These are phyloP conservation scores for Platanista minor DNA, from an alignment of 2,113 vertebrate genomes.

Conservation along the genomic window DNA sequence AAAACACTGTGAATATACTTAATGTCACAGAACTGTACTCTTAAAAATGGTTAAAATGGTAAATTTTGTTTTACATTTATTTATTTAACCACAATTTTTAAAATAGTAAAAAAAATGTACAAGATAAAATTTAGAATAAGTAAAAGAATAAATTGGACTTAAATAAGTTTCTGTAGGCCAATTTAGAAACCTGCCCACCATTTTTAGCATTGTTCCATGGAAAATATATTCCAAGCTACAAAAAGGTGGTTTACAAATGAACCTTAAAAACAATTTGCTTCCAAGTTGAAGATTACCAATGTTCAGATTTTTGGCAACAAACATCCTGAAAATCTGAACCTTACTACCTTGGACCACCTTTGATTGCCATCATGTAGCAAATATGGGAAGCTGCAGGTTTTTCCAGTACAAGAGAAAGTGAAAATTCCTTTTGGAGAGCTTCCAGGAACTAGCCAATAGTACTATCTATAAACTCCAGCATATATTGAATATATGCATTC, in stretches of 20 bases:
- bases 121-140: slow-evolving; percentile 16
- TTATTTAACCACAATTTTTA: background rate
- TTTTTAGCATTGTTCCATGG: background rate
- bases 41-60: background rate
- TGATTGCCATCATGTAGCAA: slow-evolving; percentile 46
- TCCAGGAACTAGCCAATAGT: background rate
- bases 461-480: background rate
- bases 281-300: background rate
- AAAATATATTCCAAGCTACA: slow-evolving; percentile 14
- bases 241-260: background rate
- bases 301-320: background rate
- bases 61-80: background rate
- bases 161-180: background rate
- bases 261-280: background rate
- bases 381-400: background rate
- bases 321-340: background rate
- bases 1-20: background rate
- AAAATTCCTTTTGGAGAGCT: background rate
- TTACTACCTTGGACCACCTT: background rate
- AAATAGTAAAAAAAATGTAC: background rate
- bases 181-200: background rate
- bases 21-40: background rate
- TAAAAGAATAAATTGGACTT: background rate
- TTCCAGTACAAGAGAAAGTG: background rate
- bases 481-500: background rate